Evolutionary conservation across 2,888 invertebrate species (phyloP).

Genomic region (Phoenoteleia sp.): DNA sequence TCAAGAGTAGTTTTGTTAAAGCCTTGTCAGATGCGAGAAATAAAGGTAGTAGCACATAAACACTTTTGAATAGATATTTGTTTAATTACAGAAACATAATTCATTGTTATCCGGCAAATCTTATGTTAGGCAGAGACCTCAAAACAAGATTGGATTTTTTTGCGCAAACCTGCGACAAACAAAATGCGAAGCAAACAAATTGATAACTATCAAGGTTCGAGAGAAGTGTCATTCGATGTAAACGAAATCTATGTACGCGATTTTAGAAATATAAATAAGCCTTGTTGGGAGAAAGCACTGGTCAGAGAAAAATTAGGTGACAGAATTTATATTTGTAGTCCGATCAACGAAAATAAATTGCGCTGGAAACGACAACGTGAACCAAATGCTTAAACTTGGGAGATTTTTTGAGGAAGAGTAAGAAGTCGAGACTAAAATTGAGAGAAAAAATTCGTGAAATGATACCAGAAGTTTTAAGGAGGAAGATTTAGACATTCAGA

Average conservation of each 20-base stretch:
- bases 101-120: slow-evolving; percentile 52
- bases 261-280: slow-evolving; percentile 36
- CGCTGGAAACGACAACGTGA: too few relatives aligned
- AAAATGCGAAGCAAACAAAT: slow-evolving; percentile 27
- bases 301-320: slow-evolving; percentile 19
- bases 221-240: slow-evolving; percentile 38
- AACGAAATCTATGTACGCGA: slow-evolving; percentile 33
- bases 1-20: slow-evolving; percentile 56
- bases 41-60: background rate
- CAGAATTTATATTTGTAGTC: slow-evolving; percentile 51
- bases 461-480: too few relatives aligned
- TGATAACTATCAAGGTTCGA: slow-evolving; percentile 34
- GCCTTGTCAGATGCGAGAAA: slow-evolving; percentile 21
- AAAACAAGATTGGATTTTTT: slow-evolving; percentile 55
- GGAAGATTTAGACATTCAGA: too few relatives aligned
- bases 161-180: slow-evolving; percentile 9
- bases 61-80: slow-evolving; percentile 38
- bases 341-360: too few relatives aligned
- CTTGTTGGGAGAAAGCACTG: slow-evolving; percentile 27
- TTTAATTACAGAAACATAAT: slow-evolving; percentile 53
- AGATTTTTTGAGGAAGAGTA: too few relatives aligned
- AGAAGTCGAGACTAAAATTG: too few relatives aligned
- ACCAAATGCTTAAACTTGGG: too few relatives aligned
- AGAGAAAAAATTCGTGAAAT: too few relatives aligned
- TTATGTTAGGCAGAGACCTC: slow-evolving; percentile 53